These are phyloP conservation scores for Drosophila helvetica DNA, from an alignment of 2,888 invertebrate species.

Conservation along the genomic window DNA sequence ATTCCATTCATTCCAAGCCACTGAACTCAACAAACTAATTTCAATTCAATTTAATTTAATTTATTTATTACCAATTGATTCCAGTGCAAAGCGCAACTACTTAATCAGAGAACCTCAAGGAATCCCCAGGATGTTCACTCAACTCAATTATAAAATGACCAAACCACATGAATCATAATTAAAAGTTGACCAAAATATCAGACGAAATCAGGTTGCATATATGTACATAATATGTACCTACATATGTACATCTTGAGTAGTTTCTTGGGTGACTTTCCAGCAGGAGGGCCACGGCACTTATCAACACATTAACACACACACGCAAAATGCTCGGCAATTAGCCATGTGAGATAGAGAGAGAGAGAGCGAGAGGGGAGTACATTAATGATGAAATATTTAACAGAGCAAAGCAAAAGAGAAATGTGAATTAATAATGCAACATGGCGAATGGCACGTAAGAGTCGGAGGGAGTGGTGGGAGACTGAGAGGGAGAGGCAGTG, in stretches of 20 bases:
- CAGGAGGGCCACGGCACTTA: constrained; percentile 18
- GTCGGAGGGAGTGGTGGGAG: too few relatives aligned
- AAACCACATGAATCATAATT: constrained; percentile 25
- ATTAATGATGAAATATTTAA: constrained; percentile 68
- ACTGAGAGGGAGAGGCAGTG: too few relatives aligned
- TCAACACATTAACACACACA: constrained; percentile 49
- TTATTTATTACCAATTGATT: background rate
- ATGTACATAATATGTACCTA: constrained; percentile 5
- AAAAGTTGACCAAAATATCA: constrained; percentile 21
- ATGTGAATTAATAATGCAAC: constrained; percentile 36
- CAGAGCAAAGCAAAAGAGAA: constrained; percentile 34
- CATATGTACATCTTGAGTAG: constrained; percentile 13
- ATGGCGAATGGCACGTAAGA: background rate
- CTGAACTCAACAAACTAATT: background rate
- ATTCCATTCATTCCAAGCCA: background rate
- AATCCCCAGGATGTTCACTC: background rate
- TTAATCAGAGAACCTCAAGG: background rate
- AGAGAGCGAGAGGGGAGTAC: constrained; percentile 25
- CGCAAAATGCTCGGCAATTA: constrained; percentile 47
- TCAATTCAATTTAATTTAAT: background rate
- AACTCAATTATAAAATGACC: constrained; percentile 11
- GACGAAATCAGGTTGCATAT: background rate
- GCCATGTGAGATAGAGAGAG: constrained; percentile 25
- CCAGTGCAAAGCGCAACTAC: background rate
- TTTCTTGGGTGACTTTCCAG: background rate